Evolutionary conservation across 1,140 invertebrate genomes (phyloP).

Genomic region (Drosophila yakuba): DNA sequence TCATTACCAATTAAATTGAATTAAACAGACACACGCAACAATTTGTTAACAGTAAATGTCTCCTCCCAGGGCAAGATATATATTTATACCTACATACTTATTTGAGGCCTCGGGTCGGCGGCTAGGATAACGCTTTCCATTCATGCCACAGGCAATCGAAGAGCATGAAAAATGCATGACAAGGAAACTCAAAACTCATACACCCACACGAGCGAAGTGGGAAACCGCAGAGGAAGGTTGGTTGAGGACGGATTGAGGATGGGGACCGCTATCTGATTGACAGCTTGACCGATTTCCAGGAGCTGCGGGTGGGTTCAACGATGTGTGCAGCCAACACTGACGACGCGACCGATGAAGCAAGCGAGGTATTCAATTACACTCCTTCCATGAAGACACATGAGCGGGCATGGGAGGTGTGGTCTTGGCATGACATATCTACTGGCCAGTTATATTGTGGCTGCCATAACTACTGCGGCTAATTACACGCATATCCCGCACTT

Average conservation of each 20-base stretch:
- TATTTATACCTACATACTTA: constrained; percentile 21
- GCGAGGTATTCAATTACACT: constrained; percentile 75
- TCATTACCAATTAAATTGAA: constrained; percentile 78
- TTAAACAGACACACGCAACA: constrained; percentile 59
- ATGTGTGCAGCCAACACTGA: constrained; percentile 66
- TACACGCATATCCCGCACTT: constrained; percentile 33
- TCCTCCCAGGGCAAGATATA: background rate
- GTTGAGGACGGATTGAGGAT: constrained; percentile 1
- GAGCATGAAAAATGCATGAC: constrained; percentile 74
- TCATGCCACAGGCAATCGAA: constrained; percentile 33
- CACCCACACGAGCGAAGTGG: constrained; percentile 38
- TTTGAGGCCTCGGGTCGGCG: constrained; percentile 14
- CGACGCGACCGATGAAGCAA: constrained; percentile 33
- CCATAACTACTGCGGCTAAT: constrained; percentile 77
- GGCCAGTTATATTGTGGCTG: constrained; percentile 52
- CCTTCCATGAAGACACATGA: constrained; percentile 23
- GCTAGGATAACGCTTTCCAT: constrained; percentile 52
- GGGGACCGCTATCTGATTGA: constrained; percentile 60
- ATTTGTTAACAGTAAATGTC: constrained; percentile 60
- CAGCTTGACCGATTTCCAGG: constrained; percentile 71
- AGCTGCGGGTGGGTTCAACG: constrained; percentile 62
- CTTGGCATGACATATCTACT: constrained; percentile 44
- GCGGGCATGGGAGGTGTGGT: background rate
- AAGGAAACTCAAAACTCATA: constrained; percentile 75
- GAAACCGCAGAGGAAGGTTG: constrained; percentile 25